Conservation (phyloP, 2,797 vertebrate species). For the Gorsachius magnificus region DNA sequence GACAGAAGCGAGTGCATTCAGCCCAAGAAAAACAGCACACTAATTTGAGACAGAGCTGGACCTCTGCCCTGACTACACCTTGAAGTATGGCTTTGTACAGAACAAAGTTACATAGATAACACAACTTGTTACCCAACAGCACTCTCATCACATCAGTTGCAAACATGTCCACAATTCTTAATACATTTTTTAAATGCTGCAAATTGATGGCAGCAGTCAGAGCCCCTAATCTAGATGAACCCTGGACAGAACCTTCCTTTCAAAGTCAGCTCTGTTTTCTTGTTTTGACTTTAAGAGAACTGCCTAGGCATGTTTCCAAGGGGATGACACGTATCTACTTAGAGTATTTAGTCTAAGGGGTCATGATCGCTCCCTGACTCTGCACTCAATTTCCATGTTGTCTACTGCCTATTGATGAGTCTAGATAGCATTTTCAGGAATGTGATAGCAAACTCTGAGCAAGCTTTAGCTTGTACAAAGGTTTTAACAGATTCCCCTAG, state of each 20-base stretch:
- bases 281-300: background rate
- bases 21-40: background rate
- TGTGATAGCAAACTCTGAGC: background rate
- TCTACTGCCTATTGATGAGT: accelerated
- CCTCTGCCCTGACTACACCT: background rate
- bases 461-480: background rate
- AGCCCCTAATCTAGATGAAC: background rate
- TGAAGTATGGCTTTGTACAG: background rate
- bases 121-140: background rate
- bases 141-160: background rate
- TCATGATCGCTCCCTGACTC: background rate
- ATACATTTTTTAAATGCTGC: accelerated
- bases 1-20: background rate
- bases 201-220: background rate
- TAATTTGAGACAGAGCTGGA: background rate
- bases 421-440: background rate
- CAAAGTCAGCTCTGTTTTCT: background rate
- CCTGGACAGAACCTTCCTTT: background rate
- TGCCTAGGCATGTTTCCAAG: accelerated
- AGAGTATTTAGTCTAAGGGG: background rate
- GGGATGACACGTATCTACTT: background rate
- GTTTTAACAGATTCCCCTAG: background rate
- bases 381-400: accelerated
- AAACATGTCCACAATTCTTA: background rate
- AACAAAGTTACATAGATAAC: background rate